Base-by-base conservation (phyloP, 2,797 vertebrate species). In the Saxicola maurus region DNA sequence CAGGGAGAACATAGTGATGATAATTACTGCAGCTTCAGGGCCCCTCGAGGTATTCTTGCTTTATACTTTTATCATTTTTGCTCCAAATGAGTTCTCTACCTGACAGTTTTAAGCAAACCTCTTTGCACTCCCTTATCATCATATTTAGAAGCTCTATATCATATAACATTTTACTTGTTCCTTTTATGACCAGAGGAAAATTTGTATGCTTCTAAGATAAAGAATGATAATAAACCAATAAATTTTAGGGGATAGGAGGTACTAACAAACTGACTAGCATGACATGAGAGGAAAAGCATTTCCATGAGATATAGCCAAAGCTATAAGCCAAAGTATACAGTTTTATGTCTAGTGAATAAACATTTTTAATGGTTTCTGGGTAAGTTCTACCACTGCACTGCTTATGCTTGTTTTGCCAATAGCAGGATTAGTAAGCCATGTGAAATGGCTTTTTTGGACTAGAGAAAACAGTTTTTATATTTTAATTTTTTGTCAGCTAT, bases 161-260 rank as follows among this genome's bases (percentile, higher is more conserved):
- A 11, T 78, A 12, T 23, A 60, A 61, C n/a, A 33, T 84, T 82
- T 76, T 37, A 76, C 42, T 76, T 48, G 13, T 60, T 84, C 67
- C 27, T 82, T 90, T 90, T 82, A 91, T 64, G 52, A 69, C 40
- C 37, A 73, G 52, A 86, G 33, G 37, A 82, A 88, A 88, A 88
- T 35, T 71, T 30, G 17, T 25, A 13, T 74, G 48, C 52, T 76
- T 74, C 66, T 65, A 61, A 64, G 31, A 57, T 57, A 28, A 64
- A 88, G 51, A 66, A 88, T 38, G 35, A 49, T 84, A 86, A 84
- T 38, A 74, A 80, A 80, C 24, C 24, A 87, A 69, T 78, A 87
- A 61, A 77, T 91, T 85, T 67, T 64, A 71, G n/a, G 38, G 37
- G 17, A 64, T 42, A 71, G 69, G 28, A 90, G 35, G 4, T 71